phyloP scores from a whole-genome alignment of 2,888 invertebrate species.

The Amiota communis region DNA sequence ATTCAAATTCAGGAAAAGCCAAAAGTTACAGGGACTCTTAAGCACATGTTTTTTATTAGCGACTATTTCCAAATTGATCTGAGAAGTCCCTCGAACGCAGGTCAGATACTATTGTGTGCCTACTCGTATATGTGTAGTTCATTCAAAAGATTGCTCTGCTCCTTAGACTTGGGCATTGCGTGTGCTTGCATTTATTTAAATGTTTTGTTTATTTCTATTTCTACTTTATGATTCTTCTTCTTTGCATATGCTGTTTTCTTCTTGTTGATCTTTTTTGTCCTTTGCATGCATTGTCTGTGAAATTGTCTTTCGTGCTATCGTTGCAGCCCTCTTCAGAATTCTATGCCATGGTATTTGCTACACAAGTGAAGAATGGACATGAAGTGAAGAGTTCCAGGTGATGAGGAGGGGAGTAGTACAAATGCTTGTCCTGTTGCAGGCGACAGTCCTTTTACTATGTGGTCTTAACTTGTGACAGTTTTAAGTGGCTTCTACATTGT shows the following conservation, averaged over 20 bases:
- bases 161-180: slow-evolving; percentile 3
- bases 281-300: slow-evolving; percentile 25
- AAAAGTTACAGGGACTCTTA: no score
- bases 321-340: not conserved
- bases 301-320: slow-evolving; percentile 13
- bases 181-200: slow-evolving; percentile 25
- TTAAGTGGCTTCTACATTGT: slow-evolving; percentile 59
- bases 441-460: slow-evolving; percentile 19
- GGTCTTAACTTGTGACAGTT: slow-evolving; percentile 65
- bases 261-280: not conserved
- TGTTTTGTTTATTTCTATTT: slow-evolving; percentile 19
- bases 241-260: not conserved
- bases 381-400: no score
- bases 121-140: no score
- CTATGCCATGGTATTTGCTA: not conserved
- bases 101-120: no score
- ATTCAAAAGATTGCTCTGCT: no score
- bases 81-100: no score
- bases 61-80: no score
- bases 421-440: not conserved
- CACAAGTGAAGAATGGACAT: no score
- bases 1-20: no score
- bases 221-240: not conserved
- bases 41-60: no score
- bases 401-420: no score